phyloP scores from a whole-genome alignment of 2,113 vertebrate species.

The Etheostoma spectabile region DNA sequence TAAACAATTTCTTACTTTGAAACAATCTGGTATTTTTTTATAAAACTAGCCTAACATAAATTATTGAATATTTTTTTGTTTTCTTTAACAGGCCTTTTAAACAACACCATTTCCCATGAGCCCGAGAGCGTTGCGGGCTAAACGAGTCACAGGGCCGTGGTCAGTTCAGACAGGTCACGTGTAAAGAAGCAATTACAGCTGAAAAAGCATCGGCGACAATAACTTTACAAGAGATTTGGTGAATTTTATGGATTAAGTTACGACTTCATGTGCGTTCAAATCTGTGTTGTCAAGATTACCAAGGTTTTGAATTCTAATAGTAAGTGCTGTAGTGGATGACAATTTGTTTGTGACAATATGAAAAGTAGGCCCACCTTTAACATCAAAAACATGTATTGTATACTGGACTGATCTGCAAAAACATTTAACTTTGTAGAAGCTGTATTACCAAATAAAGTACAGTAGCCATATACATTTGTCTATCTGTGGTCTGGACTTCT shows the following conservation, averaged over 20 bases:
- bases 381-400: background rate
- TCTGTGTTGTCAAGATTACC: background rate
- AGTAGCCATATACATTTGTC: background rate
- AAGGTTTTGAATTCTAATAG: background rate
- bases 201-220: background rate
- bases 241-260: background rate
- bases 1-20: background rate
- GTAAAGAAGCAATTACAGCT: background rate
- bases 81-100: background rate
- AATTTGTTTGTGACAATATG: background rate
- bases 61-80: too few species aligned
- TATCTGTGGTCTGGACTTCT: conserved; percentile 19
- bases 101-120: background rate
- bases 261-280: background rate
- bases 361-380: background rate
- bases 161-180: background rate
- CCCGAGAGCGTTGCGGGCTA: background rate
- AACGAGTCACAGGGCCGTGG: background rate
- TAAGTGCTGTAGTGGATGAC: background rate
- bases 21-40: too few species aligned
- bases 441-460: background rate
- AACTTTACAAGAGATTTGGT: background rate
- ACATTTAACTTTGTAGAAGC: background rate
- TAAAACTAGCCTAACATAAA: too few species aligned
- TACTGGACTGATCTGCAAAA: background rate